Evolutionary conservation across 2,888 invertebrate genomes (phyloP), one percentile per base, ranked within the genome.

Genomic region (Polymixis lichenea): DNA sequence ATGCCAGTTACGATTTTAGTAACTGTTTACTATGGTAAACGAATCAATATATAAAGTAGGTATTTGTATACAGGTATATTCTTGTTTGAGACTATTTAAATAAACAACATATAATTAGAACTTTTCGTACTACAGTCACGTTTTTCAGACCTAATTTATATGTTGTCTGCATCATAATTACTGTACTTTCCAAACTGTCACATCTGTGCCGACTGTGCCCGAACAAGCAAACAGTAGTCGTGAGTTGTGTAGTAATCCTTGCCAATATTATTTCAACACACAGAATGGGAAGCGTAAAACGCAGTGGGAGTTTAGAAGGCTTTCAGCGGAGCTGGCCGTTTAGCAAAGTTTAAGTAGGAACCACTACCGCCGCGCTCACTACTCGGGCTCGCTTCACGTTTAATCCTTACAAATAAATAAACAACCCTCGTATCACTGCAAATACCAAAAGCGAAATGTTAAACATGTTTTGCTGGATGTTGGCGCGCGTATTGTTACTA

Each of bases 371-470:
- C 88, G 86, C 89, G 89, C 89, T 86, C 90, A 90, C 90, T 93
- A 91, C 91, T 91, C 90, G 90, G 88, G 88, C 81, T 80, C 69
- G 43, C 88, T 91, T 89, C 91, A 89, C 91, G 91, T 92, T 94
- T 93, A 94, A 95, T 94, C 93, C 94, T 88, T 88, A 90, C 90
- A 93, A 94, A 94, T 94, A 95, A 94, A 95, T 93, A 95, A 93
- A 94, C 93, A 92, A 91, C 91, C 86, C 77, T 90, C 89, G 91
- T 93, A 93, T 94, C 94, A 93, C 91, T 91, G 91, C 87, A 92
- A 93, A 93, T 92, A 91, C 91, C 91, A 85, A 92, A 92, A 92
- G 91, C 90, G 91, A 92, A 86, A 94, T 90, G 91, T 92, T 91
- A 90, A 90, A 92, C 92, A 89, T 91, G 89, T 90, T 91, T 69